Conservation (phyloP, 2,797 vertebrate species). For the Pipistrellus pygmaeus region DNA sequence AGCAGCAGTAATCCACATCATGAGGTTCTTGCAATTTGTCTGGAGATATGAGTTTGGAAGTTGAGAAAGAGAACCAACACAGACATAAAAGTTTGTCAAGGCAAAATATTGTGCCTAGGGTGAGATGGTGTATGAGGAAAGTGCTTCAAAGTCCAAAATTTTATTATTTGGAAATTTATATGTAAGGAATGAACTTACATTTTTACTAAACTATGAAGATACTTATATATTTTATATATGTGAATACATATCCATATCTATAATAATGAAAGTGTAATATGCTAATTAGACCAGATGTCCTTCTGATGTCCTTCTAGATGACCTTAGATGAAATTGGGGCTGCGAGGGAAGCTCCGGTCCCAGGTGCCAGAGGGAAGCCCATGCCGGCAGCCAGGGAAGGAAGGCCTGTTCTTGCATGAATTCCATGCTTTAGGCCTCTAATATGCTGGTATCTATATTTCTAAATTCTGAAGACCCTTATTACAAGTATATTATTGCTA, state of each 20-base stretch:
- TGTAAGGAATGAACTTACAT: not conserved
- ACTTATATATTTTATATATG: not conserved
- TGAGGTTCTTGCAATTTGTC: slow-evolving; percentile 37
- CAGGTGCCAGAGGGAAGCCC: too few relatives aligned
- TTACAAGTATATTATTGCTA: not conserved
- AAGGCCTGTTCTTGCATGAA: too few relatives aligned
- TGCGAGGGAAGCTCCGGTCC: too few relatives aligned
- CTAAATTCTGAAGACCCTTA: not conserved
- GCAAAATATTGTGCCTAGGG: not conserved
- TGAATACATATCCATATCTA: not conserved
- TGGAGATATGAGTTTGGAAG: slow-evolving; percentile 33
- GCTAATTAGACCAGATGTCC: too few relatives aligned
- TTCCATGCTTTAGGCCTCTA: too few relatives aligned
- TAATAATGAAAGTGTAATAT: too few relatives aligned
- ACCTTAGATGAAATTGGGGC: too few relatives aligned
- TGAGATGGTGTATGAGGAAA: not conserved
- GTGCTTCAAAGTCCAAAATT: not conserved
- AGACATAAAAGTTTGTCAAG: not conserved
- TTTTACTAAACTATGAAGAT: not conserved
- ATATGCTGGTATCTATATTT: not conserved
- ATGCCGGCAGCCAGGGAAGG: too few relatives aligned
- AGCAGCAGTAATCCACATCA: not conserved
- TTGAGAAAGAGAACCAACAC: not conserved
- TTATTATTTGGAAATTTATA: not conserved
- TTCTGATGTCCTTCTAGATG: too few relatives aligned